Base-by-base conservation (phyloP, 1,140 invertebrate species). In the Sarcophaga peregrina region DNA sequence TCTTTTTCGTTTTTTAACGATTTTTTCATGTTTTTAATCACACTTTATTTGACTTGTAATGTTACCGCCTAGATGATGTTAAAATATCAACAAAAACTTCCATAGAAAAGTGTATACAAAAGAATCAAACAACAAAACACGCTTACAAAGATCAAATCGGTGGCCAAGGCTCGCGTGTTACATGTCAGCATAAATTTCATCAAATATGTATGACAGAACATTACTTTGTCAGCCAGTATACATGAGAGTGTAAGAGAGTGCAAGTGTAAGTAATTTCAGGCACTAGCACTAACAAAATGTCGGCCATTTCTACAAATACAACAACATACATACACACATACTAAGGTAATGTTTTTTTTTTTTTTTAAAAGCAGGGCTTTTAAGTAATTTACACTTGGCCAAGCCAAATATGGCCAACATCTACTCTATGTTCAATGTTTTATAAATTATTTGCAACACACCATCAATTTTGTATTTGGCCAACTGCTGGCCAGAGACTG, bases 1-100 rank as follows among this genome's bases (percentile, higher is more conserved):
- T 37, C 4, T 37, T 37, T 37, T 37, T 37, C 4, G 25, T 37
- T 37, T 37, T 37, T 37, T 37, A 37, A 37, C 25, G 25, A 37
- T 37, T 37, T 37, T 37, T 37, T 37, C 25, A 4, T 37, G 25
- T 37, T 37, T 37, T 37, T 37, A 37, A 37, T 37, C 25, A 37
- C 25, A 37, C 25, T 37, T 37, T 37, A 37, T 37, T 58, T 58
- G 13, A 52, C 20, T 25, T 20, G 20, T 68, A 68, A 68, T 9
- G 62, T 68, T 68, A 68, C 62, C 62, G 62, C 62, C 62, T 68
- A 68, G 62, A 68, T 10, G 62, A 68, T 25, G 62, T 68, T 68
- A 68, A 68, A 68, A 68, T 68, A 68, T 68, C 62, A 68, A 68
- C 62, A 68, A 25, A 68, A 68, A 68, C 17, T 68, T 68, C 62